Evolutionary conservation across 2,888 invertebrate species (phyloP), one percentile per base, ranked within the genome.

Genomic region (Mythimna lalbum): DNA sequence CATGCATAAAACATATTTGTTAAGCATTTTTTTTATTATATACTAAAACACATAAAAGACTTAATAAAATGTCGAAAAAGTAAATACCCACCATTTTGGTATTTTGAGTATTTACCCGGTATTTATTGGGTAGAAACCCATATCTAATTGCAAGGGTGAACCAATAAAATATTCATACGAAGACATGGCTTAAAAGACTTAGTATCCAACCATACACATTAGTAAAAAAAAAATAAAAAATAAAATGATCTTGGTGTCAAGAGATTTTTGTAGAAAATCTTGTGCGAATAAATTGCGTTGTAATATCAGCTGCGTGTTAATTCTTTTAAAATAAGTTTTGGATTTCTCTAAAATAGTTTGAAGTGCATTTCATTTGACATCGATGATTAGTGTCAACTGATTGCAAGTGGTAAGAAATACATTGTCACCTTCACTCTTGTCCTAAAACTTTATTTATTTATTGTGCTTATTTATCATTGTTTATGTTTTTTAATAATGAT

Each of bases 381-480:
- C 87, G 87, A 90, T 89, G 88, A 90, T 83, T 87, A 89, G 83
- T 85, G 76, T 82, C 76, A 80, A 84, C 68, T 88, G 83, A 85
- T 85, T 82, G 62, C 71, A 80, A 86, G 88, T 87, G 90, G 90
- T 91, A 90, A 89, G 90, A 81, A 80, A 76, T 81, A 75, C 74
- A 82, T 87, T 88, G 88, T 92, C 90, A 92, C 91, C 91, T 92
- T 93, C 91, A 90, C 81, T 87, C 82, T 84, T 91, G 90, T 84
- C 90, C 88, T 87, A 86, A 86, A 86, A 82, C 76, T 83, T 76
- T 85, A 83, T 82, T 83, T 83, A 83, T 86, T 83, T 86, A 88
- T 87, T 82, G 73, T 81, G 65, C 83, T 56, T 66, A 73, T 60
- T 86, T 88, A 86, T 84, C 85, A 89, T 79, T 89, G 82, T 79